Evolutionary conservation across 37 sponge, comb jelly and placozoan genomes (phyloP), one percentile per base, ranked within the genome.

Genomic region (Crambe crambe): DNA sequence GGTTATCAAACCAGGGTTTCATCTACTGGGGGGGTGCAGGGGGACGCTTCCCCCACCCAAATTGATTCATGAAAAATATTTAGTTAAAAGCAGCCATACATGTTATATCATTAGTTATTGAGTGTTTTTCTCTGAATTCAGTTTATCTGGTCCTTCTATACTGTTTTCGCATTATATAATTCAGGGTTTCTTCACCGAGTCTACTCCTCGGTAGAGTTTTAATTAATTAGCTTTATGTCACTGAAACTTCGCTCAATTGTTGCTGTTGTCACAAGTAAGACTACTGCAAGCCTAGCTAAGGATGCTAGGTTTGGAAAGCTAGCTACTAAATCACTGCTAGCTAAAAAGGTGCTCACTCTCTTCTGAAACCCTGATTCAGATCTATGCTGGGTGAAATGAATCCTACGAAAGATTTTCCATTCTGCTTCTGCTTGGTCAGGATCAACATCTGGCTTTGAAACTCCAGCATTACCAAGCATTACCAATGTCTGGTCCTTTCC

Each of bases 381-480:
- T 60, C 17, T 20, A 25, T 25, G 23, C 26, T 47, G 51, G 51
- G 51, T 47, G 51, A 47, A 47, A 47, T 21, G 27, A 60, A 60
- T 20, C 23, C 23, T 26, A 26, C 27, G 17, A 60, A 60, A 60
- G 17, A 60, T 26, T 26, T 26, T 60, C 26, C 27, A 25, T 60
- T 60, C 61, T 60, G 61, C 61, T 60, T 25, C 61, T 60, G 61
- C 61, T 60, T 60, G 61, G 23, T 60, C 61, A 26, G 61, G 27
- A 25, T 60, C 61, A 20, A 60, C 61, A 60, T 60, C 61, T 26
- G 61, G 27, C 27, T 5, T 60, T 60, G 61, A 60, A 20, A 60
- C 23, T 15, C 54, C 54, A 18, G 54, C 15, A 51, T 15, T 51
- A 18, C 15, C 15, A 18, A 15, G 15, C 54, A 18, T 51, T 15